A percentile compares a stretch with the other conserved stretches of the same genome.
Evolutionary conservation across 2,888 invertebrate species (phyloP).

Genomic region (Ichneumoninae sp.): DNA sequence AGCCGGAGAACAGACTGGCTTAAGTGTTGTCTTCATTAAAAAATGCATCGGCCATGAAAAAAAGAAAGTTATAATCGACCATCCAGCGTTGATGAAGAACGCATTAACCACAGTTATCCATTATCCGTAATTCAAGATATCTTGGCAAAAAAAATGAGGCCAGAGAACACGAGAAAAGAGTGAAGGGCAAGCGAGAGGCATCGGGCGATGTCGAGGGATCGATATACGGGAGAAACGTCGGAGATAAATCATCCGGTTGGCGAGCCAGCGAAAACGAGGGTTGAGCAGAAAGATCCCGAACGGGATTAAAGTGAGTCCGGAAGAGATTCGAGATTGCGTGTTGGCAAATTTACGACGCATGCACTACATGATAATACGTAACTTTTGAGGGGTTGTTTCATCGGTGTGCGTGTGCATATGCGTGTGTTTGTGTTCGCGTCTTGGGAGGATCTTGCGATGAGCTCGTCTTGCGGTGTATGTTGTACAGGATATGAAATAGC

Average conservation of each 20-base stretch:
- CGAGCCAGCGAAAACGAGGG: constrained; percentile 44
- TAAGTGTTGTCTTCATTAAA: neutral
- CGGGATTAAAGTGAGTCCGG: constrained; percentile 57
- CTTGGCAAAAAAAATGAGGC: neutral
- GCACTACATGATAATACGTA: constrained; percentile 34
- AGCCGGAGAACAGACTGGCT: neutral
- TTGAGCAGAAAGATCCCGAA: constrained; percentile 47
- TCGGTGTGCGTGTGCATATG: neutral
- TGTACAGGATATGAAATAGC: constrained; percentile 1
- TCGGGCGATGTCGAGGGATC: constrained; percentile 37
- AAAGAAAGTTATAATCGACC: neutral
- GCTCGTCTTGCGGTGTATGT: neutral
- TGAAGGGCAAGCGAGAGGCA: constrained; percentile 32
- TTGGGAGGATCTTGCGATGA: neutral
- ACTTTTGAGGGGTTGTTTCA: constrained; percentile 25
- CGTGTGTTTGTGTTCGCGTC: neutral
- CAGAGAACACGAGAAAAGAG: constrained; percentile 29
- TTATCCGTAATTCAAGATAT: constrained; percentile 3
- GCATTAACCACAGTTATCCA: neutral
- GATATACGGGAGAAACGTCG: constrained; percentile 47
- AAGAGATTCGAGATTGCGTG: constrained; percentile 49
- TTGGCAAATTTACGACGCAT: constrained; percentile 56
- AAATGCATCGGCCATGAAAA: neutral
- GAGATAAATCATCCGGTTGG: constrained; percentile 60
- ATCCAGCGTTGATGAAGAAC: neutral